Evolutionary conservation across 2,888 invertebrate genomes (phyloP).

Genomic region (Calameuta filiformis): DNA sequence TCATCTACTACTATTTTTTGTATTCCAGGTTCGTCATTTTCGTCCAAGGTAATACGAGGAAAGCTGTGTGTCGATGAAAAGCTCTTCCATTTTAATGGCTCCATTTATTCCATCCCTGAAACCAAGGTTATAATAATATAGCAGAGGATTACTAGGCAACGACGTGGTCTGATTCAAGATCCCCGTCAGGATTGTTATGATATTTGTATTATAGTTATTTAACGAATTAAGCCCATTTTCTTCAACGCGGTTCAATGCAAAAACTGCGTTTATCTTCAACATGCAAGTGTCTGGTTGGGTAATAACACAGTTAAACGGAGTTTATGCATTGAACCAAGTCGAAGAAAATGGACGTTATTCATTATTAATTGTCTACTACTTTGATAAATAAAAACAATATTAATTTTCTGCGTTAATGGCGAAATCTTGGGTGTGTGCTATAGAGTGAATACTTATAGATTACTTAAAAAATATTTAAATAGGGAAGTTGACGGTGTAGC

Average conservation of each 20-base stretch:
- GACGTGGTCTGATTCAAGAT: neutral
- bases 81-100: conserved; percentile 54
- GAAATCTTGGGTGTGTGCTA: neutral
- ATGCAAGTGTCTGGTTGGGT: no score
- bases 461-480: no score
- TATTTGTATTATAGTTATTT: no score
- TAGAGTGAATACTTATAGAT: neutral
- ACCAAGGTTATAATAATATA: conserved; percentile 31
- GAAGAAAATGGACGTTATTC: neutral
- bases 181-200: no score
- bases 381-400: neutral
- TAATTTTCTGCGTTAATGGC: neutral
- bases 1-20: conserved; percentile 41
- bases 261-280: no score
- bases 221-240: no score
- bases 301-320: no score
- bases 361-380: neutral
- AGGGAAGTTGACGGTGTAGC: no score
- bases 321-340: no score
- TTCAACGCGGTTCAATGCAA: no score
- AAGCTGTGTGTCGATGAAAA: conserved; percentile 30
- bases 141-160: neutral
- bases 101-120: conserved; percentile 71
- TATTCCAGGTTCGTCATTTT: conserved; percentile 42
- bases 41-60: conserved; percentile 37